These are phyloP conservation scores for Phoeniculus purpureus DNA, from an alignment of 2,797 vertebrate genomes.

Conservation along the genomic window DNA sequence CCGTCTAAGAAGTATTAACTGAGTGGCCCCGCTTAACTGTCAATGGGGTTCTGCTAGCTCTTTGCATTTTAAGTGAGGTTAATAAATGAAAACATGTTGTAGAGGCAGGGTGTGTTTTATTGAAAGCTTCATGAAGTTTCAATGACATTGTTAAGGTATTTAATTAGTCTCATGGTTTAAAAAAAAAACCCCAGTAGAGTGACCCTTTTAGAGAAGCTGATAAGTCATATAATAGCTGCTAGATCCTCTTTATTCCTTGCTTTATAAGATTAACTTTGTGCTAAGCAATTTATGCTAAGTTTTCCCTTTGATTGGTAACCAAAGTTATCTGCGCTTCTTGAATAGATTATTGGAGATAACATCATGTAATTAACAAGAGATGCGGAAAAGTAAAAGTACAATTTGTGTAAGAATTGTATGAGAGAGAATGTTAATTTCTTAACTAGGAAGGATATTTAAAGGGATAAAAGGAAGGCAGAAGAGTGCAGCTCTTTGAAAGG, in stretches of 20 bases:
- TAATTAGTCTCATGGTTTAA: constrained; percentile 81
- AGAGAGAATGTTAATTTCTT: constrained; percentile 93
- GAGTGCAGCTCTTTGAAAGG: constrained; percentile 87
- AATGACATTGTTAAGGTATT: constrained; percentile 84
- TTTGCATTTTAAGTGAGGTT: constrained; percentile 93
- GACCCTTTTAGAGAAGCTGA: constrained; percentile 84
- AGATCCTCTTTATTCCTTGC: constrained; percentile 84
- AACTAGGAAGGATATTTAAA: constrained; percentile 89
- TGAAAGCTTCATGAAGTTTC: constrained; percentile 83
- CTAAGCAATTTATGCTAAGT: constrained; percentile 93
- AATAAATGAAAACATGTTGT: constrained; percentile 85
- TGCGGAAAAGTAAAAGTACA: constrained; percentile 85
- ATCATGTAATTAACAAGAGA: constrained; percentile 97
- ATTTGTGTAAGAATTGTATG: constrained; percentile 89
- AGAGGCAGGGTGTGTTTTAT: constrained; percentile 77
- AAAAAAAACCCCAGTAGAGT: constrained; percentile 72
- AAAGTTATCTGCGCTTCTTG: constrained; percentile 84
- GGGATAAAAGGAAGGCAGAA: constrained; percentile 87
- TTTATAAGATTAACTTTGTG: constrained; percentile 92
- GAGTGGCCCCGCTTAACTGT: constrained; percentile 74
- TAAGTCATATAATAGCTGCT: constrained; percentile 85
- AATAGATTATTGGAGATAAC: constrained; percentile 96
- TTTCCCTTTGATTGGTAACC: constrained; percentile 81
- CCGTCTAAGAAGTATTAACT: constrained; percentile 78
- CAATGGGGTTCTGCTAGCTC: constrained; percentile 81